A percentile compares a stretch with the other conserved stretches of the same genome.
Evolutionary conservation across 2,797 vertebrate genomes (phyloP).

Genomic region (Trachurus trachurus): DNA sequence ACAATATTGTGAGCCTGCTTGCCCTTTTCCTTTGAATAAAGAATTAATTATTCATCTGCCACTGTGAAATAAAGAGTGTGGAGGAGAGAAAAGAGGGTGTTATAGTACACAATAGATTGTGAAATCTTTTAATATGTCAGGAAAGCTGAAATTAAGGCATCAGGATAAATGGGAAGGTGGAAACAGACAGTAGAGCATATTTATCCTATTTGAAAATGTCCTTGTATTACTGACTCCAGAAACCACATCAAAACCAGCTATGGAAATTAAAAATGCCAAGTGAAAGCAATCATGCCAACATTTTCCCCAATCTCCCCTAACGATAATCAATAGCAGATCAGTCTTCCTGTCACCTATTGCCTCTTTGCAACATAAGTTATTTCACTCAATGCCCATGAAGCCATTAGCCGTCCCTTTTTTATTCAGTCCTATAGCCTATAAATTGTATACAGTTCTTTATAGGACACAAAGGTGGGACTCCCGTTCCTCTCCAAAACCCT

Average conservation of each 20-base stretch:
- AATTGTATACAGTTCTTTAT: conserved; percentile 9
- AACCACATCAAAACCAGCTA: conserved; percentile 42
- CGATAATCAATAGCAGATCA: conserved; percentile 58
- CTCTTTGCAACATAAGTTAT: conserved; percentile 49
- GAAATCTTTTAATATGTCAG: conserved; percentile 68
- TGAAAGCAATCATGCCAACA: conserved; percentile 35
- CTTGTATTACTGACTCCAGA: conserved; percentile 28
- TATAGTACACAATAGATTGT: conserved; percentile 69
- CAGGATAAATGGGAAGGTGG: conserved; percentile 46
- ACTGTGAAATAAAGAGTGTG: conserved; percentile 68
- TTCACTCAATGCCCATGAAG: conserved; percentile 1
- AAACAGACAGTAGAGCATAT: conserved; percentile 52
- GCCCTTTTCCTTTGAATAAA: conserved; percentile 75
- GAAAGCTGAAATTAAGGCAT: conserved; percentile 64
- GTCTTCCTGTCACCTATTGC: conserved; percentile 38
- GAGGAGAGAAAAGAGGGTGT: conserved; percentile 60
- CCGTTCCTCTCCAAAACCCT: too few species aligned
- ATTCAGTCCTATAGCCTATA: not conserved
- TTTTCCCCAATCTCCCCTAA: conserved; percentile 23
- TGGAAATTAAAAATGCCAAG: conserved; percentile 65
- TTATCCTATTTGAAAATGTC: conserved; percentile 58
- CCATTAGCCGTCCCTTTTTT: not conserved
- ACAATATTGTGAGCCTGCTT: conserved; percentile 75
- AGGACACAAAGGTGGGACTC: too few species aligned
- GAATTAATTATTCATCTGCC: conserved; percentile 82